These are phyloP conservation scores for Zosterops borbonicus DNA, from an alignment of 2,113 vertebrate species.

Conservation along the genomic window DNA sequence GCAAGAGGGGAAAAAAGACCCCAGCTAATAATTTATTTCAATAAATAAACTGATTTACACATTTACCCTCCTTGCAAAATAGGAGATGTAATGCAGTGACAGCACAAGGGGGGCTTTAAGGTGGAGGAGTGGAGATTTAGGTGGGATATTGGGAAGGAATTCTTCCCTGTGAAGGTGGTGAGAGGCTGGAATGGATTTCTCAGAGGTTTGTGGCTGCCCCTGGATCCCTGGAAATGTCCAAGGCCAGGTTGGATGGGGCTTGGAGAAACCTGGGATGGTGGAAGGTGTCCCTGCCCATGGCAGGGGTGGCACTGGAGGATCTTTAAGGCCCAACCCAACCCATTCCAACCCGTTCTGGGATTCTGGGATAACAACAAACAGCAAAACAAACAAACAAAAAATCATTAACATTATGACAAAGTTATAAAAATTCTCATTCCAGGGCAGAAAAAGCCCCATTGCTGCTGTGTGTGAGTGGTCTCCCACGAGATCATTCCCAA, in stretches of 20 bases:
- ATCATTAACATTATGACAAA: too few relatives aligned
- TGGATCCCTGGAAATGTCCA: neutral
- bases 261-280: rapidly evolving
- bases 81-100: neutral
- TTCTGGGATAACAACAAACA: neutral
- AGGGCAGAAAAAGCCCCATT: neutral
- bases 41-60: neutral
- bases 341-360: neutral
- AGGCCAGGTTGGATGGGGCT: rapidly evolving
- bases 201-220: neutral
- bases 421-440: neutral
- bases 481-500: neutral
- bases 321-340: neutral
- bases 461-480: rapidly evolving
- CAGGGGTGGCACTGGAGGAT: rapidly evolving
- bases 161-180: neutral
- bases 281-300: neutral
- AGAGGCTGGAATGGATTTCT: neutral
- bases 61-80: neutral
- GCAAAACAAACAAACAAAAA: neutral
- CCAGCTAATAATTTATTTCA: neutral
- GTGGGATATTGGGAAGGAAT: neutral
- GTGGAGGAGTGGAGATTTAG: neutral
- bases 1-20: neutral
- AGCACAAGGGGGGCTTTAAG: neutral